A percentile compares a stretch with the other conserved stretches of the same genome.
Conservation (phyloP, 2,888 invertebrate genomes). For the Eretmocerus hayati region DNA sequence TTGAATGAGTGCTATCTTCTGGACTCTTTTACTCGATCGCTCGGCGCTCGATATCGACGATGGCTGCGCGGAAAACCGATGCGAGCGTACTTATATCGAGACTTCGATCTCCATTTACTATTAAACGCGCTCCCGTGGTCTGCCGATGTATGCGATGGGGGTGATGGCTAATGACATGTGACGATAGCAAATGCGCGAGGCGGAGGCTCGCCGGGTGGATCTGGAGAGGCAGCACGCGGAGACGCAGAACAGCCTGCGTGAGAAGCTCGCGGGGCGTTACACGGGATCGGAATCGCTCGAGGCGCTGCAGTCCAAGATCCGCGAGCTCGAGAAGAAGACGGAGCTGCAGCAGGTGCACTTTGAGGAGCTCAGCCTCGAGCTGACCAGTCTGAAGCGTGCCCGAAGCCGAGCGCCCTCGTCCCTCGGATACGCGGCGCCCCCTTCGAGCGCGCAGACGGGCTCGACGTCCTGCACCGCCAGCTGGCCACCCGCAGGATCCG, state of each 20-base stretch:
- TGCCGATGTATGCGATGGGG: not conserved
- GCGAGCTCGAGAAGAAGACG: conserved; percentile 89
- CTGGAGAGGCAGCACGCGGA: conserved; percentile 72
- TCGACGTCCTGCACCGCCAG: conserved; percentile 45
- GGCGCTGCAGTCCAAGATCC: conserved; percentile 72
- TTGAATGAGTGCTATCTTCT: too few species aligned
- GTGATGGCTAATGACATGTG: not conserved
- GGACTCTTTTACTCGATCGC: too few species aligned
- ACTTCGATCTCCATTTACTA: not conserved
- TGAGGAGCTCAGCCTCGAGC: conserved; percentile 84
- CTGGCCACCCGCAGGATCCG: conserved; percentile 55
- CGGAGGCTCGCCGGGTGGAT: conserved; percentile 69
- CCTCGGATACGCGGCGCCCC: not conserved
- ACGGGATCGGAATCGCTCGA: conserved; percentile 59
- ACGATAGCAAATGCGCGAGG: conserved; percentile 65
- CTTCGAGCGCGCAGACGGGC: conserved; percentile 19
- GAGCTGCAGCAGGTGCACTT: conserved; percentile 61
- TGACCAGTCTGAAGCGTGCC: conserved; percentile 64
- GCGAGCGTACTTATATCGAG: not conserved
- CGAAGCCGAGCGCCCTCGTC: conserved; percentile 34
- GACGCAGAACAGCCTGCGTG: conserved; percentile 63
- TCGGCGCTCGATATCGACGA: not conserved
- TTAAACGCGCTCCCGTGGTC: not conserved
- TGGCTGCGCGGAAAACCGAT: not conserved
- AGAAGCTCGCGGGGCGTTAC: conserved; percentile 50